Percentiles rank a stretch among this genome's conserved stretches.
Conservation (phyloP, 1,140 invertebrate genomes). For the Drosophila takahashii region DNA sequence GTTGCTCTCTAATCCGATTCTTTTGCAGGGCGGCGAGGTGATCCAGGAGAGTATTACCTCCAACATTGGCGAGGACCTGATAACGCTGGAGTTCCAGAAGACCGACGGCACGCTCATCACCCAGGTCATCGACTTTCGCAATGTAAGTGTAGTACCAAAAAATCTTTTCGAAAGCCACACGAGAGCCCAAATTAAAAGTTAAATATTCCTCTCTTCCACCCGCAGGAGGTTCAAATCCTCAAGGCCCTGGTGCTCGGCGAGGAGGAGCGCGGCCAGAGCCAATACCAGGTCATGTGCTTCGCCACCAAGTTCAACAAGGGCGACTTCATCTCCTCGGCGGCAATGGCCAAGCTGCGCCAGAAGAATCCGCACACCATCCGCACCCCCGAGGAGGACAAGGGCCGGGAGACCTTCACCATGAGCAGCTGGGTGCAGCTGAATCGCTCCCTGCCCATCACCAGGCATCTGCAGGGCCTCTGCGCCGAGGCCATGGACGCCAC, state of each 20-base stretch:
- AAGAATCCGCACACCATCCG: conserved; percentile 93
- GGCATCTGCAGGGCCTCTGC: conserved; percentile 91
- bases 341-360: conserved; percentile 98
- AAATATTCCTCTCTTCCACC: not conserved
- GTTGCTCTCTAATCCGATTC: conserved; percentile 48
- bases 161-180: not conserved
- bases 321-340: conserved; percentile 97
- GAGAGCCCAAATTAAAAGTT: not conserved
- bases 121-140: conserved; percentile 96
- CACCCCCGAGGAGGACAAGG: conserved; percentile 94
- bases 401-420: conserved; percentile 92
- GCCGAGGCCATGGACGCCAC: conserved; percentile 90
- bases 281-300: conserved; percentile 96
- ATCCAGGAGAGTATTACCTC: conserved; percentile 95
- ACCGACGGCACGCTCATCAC: conserved; percentile 96
- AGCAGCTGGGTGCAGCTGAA: conserved; percentile 91
- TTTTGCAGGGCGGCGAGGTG: conserved; percentile 94
- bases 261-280: conserved; percentile 95
- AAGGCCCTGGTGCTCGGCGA: conserved; percentile 97
- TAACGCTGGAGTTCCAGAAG: conserved; percentile 94
- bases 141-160: conserved; percentile 88
- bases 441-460: conserved; percentile 89
- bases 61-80: conserved; percentile 95
- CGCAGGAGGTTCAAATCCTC: conserved; percentile 95
- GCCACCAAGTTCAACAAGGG: conserved; percentile 95